Percentiles rank a stretch among this genome's conserved stretches.
phyloP scores from a whole-genome alignment of 1,140 invertebrate species.

The Drosophila sturtevanti region DNA sequence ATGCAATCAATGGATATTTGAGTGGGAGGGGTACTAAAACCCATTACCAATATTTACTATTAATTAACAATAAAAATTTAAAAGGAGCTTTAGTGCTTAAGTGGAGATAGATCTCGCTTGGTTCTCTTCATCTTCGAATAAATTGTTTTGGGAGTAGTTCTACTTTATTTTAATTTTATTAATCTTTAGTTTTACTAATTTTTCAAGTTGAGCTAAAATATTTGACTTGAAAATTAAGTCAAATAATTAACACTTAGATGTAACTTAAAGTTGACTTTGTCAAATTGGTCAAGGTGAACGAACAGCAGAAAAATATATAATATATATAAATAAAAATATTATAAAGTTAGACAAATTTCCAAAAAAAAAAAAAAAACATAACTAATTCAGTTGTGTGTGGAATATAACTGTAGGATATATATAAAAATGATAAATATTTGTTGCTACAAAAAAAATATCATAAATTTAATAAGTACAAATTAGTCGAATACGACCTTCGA shows the following conservation, averaged over 20 bases:
- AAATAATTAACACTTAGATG: conserved; percentile 47
- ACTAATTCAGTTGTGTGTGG: not conserved
- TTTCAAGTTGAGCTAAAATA: conserved; percentile 5
- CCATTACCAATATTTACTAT: too few species aligned
- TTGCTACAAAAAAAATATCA: not conserved
- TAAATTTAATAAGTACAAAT: conserved; percentile 19
- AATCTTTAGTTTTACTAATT: not conserved
- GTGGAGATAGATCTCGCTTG: too few species aligned
- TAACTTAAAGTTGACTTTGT: conserved; percentile 54
- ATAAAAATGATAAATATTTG: too few species aligned
- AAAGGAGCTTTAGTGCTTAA: too few species aligned
- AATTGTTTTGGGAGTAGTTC: too few species aligned
- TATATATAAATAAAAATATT: not conserved
- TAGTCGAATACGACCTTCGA: conserved; percentile 34
- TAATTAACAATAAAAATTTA: too few species aligned
- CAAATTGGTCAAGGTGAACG: conserved; percentile 66
- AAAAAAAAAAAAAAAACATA: not conserved
- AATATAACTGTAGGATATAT: too few species aligned
- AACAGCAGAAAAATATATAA: conserved; percentile 15
- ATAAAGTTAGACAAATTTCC: too few species aligned
- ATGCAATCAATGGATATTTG: too few species aligned
- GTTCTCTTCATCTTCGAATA: too few species aligned
- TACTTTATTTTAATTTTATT: too few species aligned
- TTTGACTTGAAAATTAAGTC: conserved; percentile 28
- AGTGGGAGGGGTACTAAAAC: too few species aligned